phyloP scores from a whole-genome alignment of 1,140 invertebrate genomes.

The Heliothis subflexa region DNA sequence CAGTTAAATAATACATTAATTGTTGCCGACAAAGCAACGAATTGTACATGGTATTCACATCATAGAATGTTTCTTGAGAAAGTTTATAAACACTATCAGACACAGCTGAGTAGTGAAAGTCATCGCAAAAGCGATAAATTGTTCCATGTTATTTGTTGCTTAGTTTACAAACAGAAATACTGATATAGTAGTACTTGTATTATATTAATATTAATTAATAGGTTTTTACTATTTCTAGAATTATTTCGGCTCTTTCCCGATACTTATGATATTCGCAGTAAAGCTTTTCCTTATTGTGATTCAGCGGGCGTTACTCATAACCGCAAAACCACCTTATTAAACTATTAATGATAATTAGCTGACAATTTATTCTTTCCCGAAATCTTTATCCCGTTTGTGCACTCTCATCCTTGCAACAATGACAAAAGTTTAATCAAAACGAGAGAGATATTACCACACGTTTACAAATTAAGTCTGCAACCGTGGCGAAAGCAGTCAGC shows the following conservation, averaged over 20 bases:
- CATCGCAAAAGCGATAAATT: constrained; percentile 41
- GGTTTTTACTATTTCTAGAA: neutral
- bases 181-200: neutral
- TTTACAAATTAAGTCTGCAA: neutral
- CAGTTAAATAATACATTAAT: neutral
- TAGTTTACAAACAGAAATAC: constrained; percentile 8
- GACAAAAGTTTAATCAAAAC: constrained; percentile 7
- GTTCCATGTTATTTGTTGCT: constrained; percentile 20
- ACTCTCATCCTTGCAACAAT: neutral
- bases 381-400: neutral
- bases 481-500: neutral
- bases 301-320: neutral
- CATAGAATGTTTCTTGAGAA: constrained; percentile 45
- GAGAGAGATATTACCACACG: neutral
- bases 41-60: constrained; percentile 14
- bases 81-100: constrained; percentile 43
- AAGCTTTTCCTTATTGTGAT: neutral
- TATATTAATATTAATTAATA: neutral
- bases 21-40: neutral
- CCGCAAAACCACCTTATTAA: neutral
- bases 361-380: too few relatives aligned
- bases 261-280: neutral
- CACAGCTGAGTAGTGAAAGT: constrained; percentile 44
- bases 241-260: neutral
- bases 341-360: too few relatives aligned